Conservation (phyloP, 2,888 invertebrate genomes). For the Drosophila kambysellisi region DNA sequence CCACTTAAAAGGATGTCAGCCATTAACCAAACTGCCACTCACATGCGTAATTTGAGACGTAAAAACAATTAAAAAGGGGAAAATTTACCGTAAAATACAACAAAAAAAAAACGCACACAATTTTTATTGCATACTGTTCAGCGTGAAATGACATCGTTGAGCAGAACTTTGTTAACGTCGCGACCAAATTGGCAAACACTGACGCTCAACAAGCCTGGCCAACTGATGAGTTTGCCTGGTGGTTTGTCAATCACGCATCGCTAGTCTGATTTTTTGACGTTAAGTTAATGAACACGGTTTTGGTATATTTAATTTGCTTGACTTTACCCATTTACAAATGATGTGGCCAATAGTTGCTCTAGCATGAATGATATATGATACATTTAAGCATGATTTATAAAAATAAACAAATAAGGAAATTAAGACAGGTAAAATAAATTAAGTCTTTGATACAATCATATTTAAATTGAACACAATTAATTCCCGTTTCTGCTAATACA, state of each 20-base stretch:
- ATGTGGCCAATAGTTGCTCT: conserved; percentile 3
- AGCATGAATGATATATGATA: background rate
- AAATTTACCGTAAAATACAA: conserved; percentile 1
- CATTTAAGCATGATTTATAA: background rate
- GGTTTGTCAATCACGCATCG: conserved; percentile 41
- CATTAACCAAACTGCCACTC: conserved; percentile 63
- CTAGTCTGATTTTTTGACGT: conserved; percentile 38
- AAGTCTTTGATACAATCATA: background rate
- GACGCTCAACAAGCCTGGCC: conserved; percentile 39
- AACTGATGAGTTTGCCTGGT: conserved; percentile 39
- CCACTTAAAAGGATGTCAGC: conserved; percentile 59
- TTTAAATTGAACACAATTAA: background rate
- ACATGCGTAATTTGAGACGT: conserved; percentile 51
- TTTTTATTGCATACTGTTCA: conserved; percentile 54
- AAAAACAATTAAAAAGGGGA: conserved; percentile 45
- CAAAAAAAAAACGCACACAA: background rate
- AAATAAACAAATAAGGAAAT: background rate
- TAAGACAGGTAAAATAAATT: background rate
- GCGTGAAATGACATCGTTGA: conserved; percentile 19
- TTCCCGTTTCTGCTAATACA: background rate
- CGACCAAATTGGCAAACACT: conserved; percentile 51
- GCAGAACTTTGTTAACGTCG: conserved; percentile 45
- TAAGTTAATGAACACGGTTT: conserved; percentile 42
- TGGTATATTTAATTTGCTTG: conserved; percentile 1
- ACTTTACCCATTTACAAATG: conserved; percentile 10